Conservation (phyloP, 37 sponge, comb jelly and placozoan genomes). For the Beroe ovata region DNA sequence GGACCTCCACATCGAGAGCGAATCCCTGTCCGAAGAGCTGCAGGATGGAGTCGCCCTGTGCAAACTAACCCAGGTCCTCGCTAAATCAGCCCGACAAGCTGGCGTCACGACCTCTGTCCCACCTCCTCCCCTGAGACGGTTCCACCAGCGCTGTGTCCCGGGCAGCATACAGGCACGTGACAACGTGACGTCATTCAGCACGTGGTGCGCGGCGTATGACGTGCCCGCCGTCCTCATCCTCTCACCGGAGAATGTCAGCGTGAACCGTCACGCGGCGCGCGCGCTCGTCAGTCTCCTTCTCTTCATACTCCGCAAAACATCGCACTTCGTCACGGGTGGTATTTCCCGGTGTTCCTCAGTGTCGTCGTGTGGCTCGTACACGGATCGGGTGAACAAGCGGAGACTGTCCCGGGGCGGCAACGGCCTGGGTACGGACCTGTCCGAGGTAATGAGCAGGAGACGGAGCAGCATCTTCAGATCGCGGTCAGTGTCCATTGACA, state of each 20-base stretch:
- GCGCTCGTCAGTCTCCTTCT: conserved; percentile 2
- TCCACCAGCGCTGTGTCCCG: background rate
- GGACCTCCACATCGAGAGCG: background rate
- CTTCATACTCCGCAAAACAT: background rate
- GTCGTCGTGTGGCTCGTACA: background rate
- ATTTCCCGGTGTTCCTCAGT: background rate
- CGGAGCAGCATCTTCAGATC: background rate
- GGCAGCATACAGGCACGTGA: conserved; percentile 14
- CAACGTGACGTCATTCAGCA: conserved; percentile 14
- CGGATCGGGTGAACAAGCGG: background rate
- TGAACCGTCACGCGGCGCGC: background rate
- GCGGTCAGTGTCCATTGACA: conserved; percentile 12
- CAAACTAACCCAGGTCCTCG: background rate
- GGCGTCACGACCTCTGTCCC: background rate
- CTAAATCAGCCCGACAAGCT: conserved; percentile 13
- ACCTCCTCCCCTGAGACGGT: background rate
- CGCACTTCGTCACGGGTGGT: conserved; percentile 1
- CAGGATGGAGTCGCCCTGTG: conserved; percentile 31
- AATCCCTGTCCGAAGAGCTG: background rate
- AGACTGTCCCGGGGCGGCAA: background rate
- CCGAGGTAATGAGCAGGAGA: conserved; percentile 7
- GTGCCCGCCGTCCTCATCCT: conserved; percentile 42
- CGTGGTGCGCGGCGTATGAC: conserved; percentile 28
- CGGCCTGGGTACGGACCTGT: background rate
- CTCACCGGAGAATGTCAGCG: background rate